Evolutionary conservation across 2,888 invertebrate genomes (phyloP), one percentile per base, ranked within the genome.

Genomic region (Ptychoptera contaminata): DNA sequence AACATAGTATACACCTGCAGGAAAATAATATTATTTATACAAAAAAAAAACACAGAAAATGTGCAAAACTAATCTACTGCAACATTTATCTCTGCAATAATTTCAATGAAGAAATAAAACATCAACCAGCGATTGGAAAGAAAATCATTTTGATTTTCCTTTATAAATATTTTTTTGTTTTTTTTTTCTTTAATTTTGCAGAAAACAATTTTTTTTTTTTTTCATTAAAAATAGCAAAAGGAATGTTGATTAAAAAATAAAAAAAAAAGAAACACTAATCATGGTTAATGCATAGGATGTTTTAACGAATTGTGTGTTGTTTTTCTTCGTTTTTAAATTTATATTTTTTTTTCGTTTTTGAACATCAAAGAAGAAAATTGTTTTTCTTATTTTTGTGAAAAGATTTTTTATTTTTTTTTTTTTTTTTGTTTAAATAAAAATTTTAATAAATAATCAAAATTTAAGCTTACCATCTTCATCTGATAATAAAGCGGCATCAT

Each of bases 391-490:
- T n/a, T n/a, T n/a, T n/a, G n/a, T n/a, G n/a, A n/a, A 23, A 23
- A 41, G 12, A 15, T 16, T 11, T 15, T 34, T 12, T n/a, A n/a
- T n/a, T n/a, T n/a, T 38, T 30, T 29, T 12, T 16, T 39, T 23
- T 8, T 34, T 31, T 38, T 14, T 16, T 12, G 16, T 31, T 32
- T 32, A 16, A 43, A 43, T 14, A n/a, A 43, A 31, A 38, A 32
- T 37, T 12, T 29, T n/a, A 34, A 29, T 15, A 23, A 16, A 35
- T 10, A 14, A 7, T 5, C 4, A 23, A 7, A 23, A 23, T 23
- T 23, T 23, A 5, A 23, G 54, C 63, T 62, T 49, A 65, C 65
- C 65, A 49, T 65, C 64, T 47, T 65, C 63, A 55, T 64, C 63
- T 51, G 55, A 58, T 48, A 61, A 58, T 50, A 61, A 55, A 57